Evolutionary conservation across 1,140 invertebrate species (phyloP), one percentile per base, ranked within the genome.

Genomic region (Lepidotrigona ventralis): DNA sequence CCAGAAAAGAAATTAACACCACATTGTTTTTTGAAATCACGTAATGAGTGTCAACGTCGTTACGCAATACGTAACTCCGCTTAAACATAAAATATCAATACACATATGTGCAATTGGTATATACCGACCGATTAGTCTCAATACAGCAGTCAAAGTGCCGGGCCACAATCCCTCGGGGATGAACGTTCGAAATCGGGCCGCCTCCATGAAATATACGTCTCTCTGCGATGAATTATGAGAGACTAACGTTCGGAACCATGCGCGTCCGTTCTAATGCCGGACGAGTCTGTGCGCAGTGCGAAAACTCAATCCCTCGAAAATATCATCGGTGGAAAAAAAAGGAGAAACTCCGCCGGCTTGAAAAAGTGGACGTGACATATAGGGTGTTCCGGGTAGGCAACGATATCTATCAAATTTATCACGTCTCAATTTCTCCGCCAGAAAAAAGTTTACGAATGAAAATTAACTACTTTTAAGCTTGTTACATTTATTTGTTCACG

Each of bases 161-260:
- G 66, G 70, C 80, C 71, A 64, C 68, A 56, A 84, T 54, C 81
- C 81, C 46, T 8, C 21, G 81, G 46, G 85, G 84, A 68, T 86
- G 80, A 80, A 60, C 70, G 33, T 60, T 58, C 60, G 80, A 86
- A 68, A 56, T 56, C 56, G 74, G 64, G 75, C 75, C 53, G 19
- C 33, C 17, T 71, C 64, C 23, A 60, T 51, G 63, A 80, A 54
- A 72, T 81, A 83, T 83, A 87, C 53, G 80, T 72, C 80, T 75
- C 75, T 46, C 6, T 8, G 58, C 23, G 58, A 83, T 87, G 70
- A 87, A 86, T 87, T 76, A 83, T 76, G 60, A 64, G 75, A 69
- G 85, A 70, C 80, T 26, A 83, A 68, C 51, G 63, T 66, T 86
- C 33, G 23, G 33, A 79, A 33, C 58, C 26, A 39, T 19, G 33